Base-by-base conservation (phyloP, 2,113 vertebrate species). In the Myotis yumanensis region DNA sequence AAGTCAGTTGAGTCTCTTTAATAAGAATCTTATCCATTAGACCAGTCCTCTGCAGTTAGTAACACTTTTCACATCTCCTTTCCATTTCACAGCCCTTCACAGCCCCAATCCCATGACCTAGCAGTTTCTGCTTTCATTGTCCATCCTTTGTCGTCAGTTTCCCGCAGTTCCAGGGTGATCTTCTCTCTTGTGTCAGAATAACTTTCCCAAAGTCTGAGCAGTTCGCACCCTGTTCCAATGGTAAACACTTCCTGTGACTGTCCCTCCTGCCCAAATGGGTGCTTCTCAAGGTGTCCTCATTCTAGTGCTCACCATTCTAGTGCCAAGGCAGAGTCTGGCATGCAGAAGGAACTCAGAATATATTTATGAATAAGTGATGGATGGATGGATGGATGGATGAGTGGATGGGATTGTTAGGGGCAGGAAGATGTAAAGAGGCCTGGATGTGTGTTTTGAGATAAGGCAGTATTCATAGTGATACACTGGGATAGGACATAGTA, bases 211-310 rank as follows among this genome's bases (percentile, higher is more conserved):
- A 14, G 30, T 90, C 93, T 77, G 54, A 86, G 80, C 35, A 30
- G 12, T 7, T 16, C 9, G 18, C 3, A 3, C 12, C 17, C 18
- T 16, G 2, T 32, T 40, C 23, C 54, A 0, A 3, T 4, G 5
- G n/a, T 12, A 2, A 16, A 25, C 12, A 62, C 64, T 91, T 80
- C 17, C 71, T 25, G 32, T 28, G 77, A 35, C 54, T 16, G n/a
- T 87, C 1, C 46, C 5, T 28, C 35, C 35, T 57, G 3, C 25
- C 8, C 9, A n/a, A 16, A 12, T 11, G 43, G 71, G 3, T 43
- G 11, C 11, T 66, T 77, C 28, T 71, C 7, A 22, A 22, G 30
- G 4, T 75, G 40, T 1, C 16, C 8, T 1, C 40, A 22, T 32
- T 37, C 35, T 43, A 5, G 2, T 25, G 28, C 20, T 51, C 15